A percentile compares a stretch with the other conserved stretches of the same genome.
Conservation (phyloP, 2,797 vertebrate species). For the Melanotaenia pygmaea region DNA sequence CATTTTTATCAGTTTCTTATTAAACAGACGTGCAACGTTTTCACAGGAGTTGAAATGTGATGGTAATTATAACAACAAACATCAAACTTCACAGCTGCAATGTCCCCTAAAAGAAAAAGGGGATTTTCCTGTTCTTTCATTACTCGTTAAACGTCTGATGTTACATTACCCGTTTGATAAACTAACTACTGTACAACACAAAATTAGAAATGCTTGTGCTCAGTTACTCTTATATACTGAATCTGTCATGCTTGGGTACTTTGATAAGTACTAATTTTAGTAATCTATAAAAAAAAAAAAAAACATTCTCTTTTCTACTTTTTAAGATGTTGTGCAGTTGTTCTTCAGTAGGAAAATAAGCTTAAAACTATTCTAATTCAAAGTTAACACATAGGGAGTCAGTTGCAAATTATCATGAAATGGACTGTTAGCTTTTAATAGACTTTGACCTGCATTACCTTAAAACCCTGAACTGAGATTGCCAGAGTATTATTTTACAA, state of each 20-base stretch:
- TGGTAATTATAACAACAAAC: neutral
- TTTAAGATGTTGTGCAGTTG: too few species aligned
- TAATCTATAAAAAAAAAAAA: neutral
- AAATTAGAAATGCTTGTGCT: neutral
- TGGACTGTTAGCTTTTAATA: too few species aligned
- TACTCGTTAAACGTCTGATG: neutral
- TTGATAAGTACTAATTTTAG: neutral
- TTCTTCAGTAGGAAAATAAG: too few species aligned
- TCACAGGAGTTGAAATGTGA: conserved; percentile 10
- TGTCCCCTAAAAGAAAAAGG: neutral
- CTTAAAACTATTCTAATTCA: too few species aligned
- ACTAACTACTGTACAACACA: neutral
- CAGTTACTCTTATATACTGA: neutral
- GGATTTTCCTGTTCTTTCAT: neutral
- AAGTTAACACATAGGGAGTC: too few species aligned
- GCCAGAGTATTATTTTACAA: neutral
- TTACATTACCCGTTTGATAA: neutral
- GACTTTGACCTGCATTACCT: neutral
- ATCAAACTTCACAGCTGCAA: too few species aligned
- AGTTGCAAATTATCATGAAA: too few species aligned
- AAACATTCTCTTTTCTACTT: too few species aligned
- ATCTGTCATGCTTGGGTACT: neutral
- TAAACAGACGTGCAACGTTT: conserved; percentile 28
- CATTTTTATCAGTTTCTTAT: conserved; percentile 5
- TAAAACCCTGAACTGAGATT: too few species aligned